These are phyloP conservation scores for Labroides dimidiatus DNA, from an alignment of 2,797 vertebrate genomes.

Conservation along the genomic window DNA sequence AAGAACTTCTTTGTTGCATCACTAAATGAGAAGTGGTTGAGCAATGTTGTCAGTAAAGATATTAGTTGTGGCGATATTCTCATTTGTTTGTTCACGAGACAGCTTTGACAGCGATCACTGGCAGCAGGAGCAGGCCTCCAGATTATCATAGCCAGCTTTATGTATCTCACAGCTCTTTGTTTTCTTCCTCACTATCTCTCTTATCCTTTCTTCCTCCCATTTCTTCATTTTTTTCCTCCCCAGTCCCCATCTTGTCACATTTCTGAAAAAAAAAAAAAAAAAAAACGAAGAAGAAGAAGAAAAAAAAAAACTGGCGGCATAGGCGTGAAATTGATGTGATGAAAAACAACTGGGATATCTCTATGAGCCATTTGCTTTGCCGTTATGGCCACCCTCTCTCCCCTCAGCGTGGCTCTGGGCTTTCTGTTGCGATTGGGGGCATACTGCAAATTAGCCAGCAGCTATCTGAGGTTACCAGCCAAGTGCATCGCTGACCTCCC, in stretches of 20 bases:
- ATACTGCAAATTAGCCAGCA: slow-evolving; percentile 79
- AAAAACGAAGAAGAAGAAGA: no score
- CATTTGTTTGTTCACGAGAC: slow-evolving; percentile 59
- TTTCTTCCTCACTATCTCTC: slow-evolving; percentile 45
- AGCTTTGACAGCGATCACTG: slow-evolving; percentile 52
- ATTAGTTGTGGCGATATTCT: slow-evolving; percentile 55
- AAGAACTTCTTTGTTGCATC: slow-evolving; percentile 51
- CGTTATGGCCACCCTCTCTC: slow-evolving; percentile 69
- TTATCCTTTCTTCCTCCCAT: slow-evolving; percentile 13
- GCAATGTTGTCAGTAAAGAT: slow-evolving; percentile 52
- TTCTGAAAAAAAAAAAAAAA: slow-evolving; percentile 35
- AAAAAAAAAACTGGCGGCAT: slow-evolving; percentile 42
- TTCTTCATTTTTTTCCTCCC: slow-evolving; percentile 19
- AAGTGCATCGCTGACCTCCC: slow-evolving; percentile 67
- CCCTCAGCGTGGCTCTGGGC: slow-evolving; percentile 65
- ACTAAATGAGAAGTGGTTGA: slow-evolving; percentile 50
- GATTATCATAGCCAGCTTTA: slow-evolving; percentile 53
- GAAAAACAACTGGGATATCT: slow-evolving; percentile 83
- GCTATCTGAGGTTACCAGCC: slow-evolving; percentile 81
- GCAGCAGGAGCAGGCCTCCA: slow-evolving; percentile 41
- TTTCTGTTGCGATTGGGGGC: slow-evolving; percentile 74
- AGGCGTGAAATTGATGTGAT: slow-evolving; percentile 82
- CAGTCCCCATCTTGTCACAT: slow-evolving; percentile 63
- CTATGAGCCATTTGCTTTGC: slow-evolving; percentile 81
- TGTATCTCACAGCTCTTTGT: slow-evolving; percentile 43